phyloP scores from a whole-genome alignment of 2,113 vertebrate species.

The Anhinga rufa region DNA sequence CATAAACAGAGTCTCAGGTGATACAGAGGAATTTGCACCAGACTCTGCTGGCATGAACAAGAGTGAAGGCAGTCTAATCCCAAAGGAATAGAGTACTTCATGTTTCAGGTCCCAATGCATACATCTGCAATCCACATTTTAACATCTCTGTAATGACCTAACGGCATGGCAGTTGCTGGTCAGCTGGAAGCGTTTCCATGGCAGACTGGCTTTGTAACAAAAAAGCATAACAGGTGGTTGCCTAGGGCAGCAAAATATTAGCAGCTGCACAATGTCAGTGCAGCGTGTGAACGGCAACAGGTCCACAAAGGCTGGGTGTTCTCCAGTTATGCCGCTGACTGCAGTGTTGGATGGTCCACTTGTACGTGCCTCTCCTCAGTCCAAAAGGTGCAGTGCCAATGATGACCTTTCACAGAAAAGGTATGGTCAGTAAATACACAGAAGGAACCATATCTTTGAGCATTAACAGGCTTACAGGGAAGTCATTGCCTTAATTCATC shows the following conservation, averaged over 20 bases:
- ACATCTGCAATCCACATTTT: not conserved
- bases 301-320: not conserved
- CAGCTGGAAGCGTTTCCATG: slow-evolving; percentile 3
- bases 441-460: not conserved
- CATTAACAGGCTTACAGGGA: not conserved
- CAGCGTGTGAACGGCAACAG: not conserved
- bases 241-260: slow-evolving; percentile 29
- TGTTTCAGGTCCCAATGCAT: not conserved
- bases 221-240: not conserved
- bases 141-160: not conserved
- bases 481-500: not conserved
- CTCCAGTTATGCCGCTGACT: not conserved
- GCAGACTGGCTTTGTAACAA: not conserved
- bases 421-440: not conserved
- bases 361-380: not conserved
- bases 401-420: not conserved
- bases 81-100: not conserved
- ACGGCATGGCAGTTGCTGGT: not conserved
- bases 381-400: not conserved
- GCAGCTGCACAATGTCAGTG: not conserved
- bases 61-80: not conserved
- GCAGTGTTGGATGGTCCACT: not conserved
- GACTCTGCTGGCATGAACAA: not conserved
- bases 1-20: not conserved
- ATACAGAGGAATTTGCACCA: not conserved